Base-by-base conservation (phyloP, 2,888 invertebrate genomes). In the Napeogenes inachia region DNA sequence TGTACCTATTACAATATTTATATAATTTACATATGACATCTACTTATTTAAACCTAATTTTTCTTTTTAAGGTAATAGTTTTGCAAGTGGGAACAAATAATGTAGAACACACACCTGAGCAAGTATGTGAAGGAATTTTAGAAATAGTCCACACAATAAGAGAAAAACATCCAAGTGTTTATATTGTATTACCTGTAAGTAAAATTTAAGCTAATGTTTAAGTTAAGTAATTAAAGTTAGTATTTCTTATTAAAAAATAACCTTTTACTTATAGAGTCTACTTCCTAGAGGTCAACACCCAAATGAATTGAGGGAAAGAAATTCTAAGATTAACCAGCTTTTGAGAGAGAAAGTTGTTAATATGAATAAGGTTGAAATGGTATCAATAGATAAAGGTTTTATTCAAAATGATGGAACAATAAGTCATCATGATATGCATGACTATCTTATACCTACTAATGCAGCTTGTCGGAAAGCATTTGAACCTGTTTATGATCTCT, bases 81-180 rank as follows among this genome's bases (percentile, higher is more conserved):
- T 85, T 98, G 59, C 94, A 96, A 83, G 95, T 96, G 68, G 98
- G 98, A 64, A 97, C 97, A 64, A 97, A 97, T 82, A 98, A 98
- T 89, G 92, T 95, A 79, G 92, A 92, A 59, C 93, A 96, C 81
- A 92, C 94, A 45, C 92, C 96, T n/a, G 94, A 95, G 72, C 93
- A 97, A 87, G 93, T 97, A 57, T 92, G 93, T 63, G 95, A 94
- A 73, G 98, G 97, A 21, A 94, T 98, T 68, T 77, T 94, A 76
- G 94, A 94, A 85, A 95, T 97, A 75, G 93, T 96, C 62, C 89
- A 92, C 74, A 92, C 92, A 71, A 94, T 97, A 74, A 92, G 93
- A 69, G 93, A 94, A 73, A 96, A 94, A 82, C 95, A 96, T 76
- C 95, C 95, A 57, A 93, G 94, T 81, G 94, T 95, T 64, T 95